These are phyloP conservation scores for Epizoanthus stellaris DNA, from an alignment of 92 coral and sea anemone species.

Conservation along the genomic window DNA sequence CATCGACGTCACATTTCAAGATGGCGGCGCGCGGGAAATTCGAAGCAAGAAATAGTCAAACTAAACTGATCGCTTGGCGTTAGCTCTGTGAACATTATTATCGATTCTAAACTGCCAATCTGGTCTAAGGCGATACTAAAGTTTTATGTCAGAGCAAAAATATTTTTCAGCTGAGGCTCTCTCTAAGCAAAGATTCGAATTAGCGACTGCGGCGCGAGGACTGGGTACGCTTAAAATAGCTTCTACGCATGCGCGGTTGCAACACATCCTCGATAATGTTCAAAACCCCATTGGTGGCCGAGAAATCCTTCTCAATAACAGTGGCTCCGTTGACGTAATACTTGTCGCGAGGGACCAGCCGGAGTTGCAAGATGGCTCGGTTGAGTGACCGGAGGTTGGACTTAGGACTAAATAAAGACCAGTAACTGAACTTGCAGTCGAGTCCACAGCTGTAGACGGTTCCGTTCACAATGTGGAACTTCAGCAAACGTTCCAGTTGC, in stretches of 20 bases:
- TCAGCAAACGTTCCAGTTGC: conserved; percentile 59
- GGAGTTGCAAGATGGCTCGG: conserved; percentile 61
- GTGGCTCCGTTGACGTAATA: conserved; percentile 65
- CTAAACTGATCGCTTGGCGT: no score
- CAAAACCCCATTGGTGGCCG: conserved; percentile 83
- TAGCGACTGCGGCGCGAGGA: no score
- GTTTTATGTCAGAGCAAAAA: no score
- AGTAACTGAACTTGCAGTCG: conserved; percentile 87
- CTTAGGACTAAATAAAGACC: conserved; percentile 78
- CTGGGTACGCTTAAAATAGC: conserved; percentile 4
- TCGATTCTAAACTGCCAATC: no score
- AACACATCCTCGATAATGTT: conserved; percentile 80
- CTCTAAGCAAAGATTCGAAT: no score
- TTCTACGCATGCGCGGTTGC: conserved; percentile 41
- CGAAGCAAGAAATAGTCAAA: no score
- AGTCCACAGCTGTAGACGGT: conserved; percentile 80
- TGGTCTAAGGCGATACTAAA: no score
- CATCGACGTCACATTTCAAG: no score
- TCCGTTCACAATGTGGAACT: conserved; percentile 63
- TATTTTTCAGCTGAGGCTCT: no score
- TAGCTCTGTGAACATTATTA: no score
- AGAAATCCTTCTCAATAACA: conserved; percentile 58
- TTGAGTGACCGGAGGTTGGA: conserved; percentile 60
- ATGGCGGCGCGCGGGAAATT: no score
- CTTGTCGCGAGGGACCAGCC: conserved; percentile 43